Conservation (phyloP, 2,113 vertebrate species). For the Oreochromis spilurus region DNA sequence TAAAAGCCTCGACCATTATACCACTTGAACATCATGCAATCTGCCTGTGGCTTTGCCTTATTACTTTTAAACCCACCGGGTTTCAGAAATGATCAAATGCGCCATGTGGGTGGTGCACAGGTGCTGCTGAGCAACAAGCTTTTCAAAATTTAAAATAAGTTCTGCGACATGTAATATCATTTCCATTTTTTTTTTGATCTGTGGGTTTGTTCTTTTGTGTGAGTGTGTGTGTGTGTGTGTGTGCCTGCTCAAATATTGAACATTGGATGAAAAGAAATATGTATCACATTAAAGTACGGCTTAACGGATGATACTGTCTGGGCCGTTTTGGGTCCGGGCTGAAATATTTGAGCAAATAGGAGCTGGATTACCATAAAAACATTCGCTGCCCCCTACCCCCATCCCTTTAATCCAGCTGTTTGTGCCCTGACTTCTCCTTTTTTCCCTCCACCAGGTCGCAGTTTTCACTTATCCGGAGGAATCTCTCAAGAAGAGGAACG, state of each 20-base stretch:
- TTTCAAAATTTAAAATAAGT: slow-evolving; percentile 4
- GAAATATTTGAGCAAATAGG: not conserved
- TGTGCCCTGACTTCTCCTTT: not conserved
- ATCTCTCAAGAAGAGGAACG: not conserved
- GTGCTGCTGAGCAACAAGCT: slow-evolving; percentile 25
- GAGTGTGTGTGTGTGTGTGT: not conserved
- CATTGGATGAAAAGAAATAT: not conserved
- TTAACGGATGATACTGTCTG: not conserved
- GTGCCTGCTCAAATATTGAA: not conserved
- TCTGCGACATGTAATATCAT: not conserved
- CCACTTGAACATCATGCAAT: slow-evolving; percentile 17
- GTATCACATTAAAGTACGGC: not conserved
- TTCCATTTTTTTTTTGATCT: not conserved
- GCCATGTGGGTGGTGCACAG: slow-evolving; percentile 21
- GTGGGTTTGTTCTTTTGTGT: not conserved
- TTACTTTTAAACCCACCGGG: not conserved
- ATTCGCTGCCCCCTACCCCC: not conserved
- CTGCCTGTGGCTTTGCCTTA: not conserved
- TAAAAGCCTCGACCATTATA: slow-evolving; percentile 30
- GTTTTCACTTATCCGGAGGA: not conserved
- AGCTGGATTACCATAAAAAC: not conserved
- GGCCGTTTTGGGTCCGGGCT: not conserved
- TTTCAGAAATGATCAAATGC: slow-evolving; percentile 14
- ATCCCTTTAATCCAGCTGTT: not conserved
- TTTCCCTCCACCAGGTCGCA: not conserved